Conservation (phyloP, 2,888 invertebrate species). For the Danaus chrysippus region DNA sequence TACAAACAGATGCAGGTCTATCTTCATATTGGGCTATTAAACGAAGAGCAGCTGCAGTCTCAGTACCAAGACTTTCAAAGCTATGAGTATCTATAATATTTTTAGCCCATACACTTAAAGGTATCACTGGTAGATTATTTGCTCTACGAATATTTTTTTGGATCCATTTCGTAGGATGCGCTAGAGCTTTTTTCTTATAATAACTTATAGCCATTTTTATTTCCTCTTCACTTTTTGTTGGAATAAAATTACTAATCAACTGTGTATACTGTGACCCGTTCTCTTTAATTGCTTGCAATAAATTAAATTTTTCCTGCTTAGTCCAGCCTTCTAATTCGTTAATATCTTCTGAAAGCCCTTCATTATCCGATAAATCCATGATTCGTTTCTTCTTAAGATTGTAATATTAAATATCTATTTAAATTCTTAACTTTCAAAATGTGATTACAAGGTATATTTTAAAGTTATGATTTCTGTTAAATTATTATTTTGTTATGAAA, state of each 20-base stretch:
- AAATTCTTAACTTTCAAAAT: not conserved
- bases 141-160: constrained; percentile 29
- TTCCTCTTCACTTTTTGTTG: constrained; percentile 45
- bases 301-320: constrained; percentile 51
- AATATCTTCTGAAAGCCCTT: not conserved
- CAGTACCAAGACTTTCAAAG: constrained; percentile 52
- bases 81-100: constrained; percentile 47
- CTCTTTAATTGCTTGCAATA: constrained; percentile 47
- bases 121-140: constrained; percentile 38
- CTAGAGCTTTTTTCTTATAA: constrained; percentile 43
- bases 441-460: not conserved
- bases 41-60: constrained; percentile 53
- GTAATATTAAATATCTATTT: not conserved
- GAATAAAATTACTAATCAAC: constrained; percentile 40
- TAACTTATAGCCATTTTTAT: constrained; percentile 46
- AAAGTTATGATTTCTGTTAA: no score
- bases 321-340: constrained; percentile 47
- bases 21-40: constrained; percentile 63
- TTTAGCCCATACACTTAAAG: constrained; percentile 57
- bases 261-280: constrained; percentile 42
- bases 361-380: constrained; percentile 1
- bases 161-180: constrained; percentile 23
- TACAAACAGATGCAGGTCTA: constrained; percentile 43
- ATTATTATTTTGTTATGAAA: no score
- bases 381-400: not conserved